Evolutionary conservation across 2,797 vertebrate species (phyloP), one percentile per base, ranked within the genome.

Genomic region (Poliocrania exsul): DNA sequence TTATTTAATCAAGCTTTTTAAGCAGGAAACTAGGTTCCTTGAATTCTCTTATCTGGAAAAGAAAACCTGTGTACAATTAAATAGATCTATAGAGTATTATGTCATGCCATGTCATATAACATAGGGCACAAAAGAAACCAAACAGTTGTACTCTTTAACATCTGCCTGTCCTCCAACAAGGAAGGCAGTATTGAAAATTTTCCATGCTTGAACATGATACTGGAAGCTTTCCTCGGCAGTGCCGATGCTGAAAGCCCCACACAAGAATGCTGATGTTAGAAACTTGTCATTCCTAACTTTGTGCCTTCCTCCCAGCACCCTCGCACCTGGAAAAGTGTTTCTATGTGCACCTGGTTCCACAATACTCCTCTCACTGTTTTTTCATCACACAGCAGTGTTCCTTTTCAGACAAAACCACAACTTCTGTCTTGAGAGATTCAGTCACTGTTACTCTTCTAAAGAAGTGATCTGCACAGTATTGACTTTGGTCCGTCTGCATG

Each of bases 181-280:
- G 46, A 67, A 89, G 51, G 77, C 96, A 92, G 66, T 94, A 97
- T 77, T 85, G 78, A 95, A 81, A 85, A 91, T 92, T 95, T 94
- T 90, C 78, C 81, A 85, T 8, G 67, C 86, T 84, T 81, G 81
- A 95, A 95, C 44, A 74, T 26, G 84, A 92, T 74, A 38, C 90
- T 89, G 88, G 88, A 86, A 83, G 71, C 71, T 95, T 81, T 87
- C 82, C 70, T 56, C 51, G 24, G 65, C 77, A 81, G 33, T 1
- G 7, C 47, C 1, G 4, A 69, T 5, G 20, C 88, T 75, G 71
- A 80, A 92, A 88, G 58, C 51, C 60, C 35, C 29, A 13, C 4
- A 3, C 49, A 84, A 77, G 84, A 92, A 70, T 42, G 71, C 33
- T 4, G 15, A 31, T 53, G 53, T 74, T 75, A 84, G 74, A 79